Conservation (phyloP, 2,888 invertebrate species). For the Luperina nickerlii region DNA sequence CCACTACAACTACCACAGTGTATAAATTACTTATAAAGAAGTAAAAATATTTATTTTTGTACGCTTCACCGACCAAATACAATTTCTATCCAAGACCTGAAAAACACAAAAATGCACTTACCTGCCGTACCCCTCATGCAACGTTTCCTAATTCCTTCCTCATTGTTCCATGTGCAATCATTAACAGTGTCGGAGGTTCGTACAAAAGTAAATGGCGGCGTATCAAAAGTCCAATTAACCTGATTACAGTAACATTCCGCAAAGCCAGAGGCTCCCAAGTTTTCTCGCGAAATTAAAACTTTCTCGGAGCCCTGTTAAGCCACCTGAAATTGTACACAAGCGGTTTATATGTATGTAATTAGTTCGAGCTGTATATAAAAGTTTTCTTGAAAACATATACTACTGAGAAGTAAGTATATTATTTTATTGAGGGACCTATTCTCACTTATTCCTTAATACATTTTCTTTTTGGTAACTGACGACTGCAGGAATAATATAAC, state of each 20-base stretch:
- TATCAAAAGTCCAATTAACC: constrained; percentile 74
- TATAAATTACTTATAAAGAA: too few species aligned
- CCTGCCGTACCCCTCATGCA: not conserved
- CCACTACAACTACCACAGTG: too few species aligned
- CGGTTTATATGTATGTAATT: constrained; percentile 45
- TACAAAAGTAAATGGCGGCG: constrained; percentile 62
- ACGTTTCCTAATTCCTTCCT: constrained; percentile 1
- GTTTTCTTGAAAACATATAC: constrained; percentile 3
- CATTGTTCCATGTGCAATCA: constrained; percentile 46
- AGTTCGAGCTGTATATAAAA: constrained; percentile 30
- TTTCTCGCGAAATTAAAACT: constrained; percentile 75
- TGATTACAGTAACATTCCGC: constrained; percentile 70
- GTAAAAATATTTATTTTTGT: not conserved
- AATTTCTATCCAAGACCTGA: not conserved
- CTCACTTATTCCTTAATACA: not conserved
- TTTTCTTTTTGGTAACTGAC: not conserved
- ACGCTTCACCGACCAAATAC: not conserved
- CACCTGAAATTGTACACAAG: constrained; percentile 60
- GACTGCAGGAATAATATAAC: not conserved
- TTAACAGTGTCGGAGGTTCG: constrained; percentile 44
- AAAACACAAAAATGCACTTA: constrained; percentile 6
- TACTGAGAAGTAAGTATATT: not conserved
- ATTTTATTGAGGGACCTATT: not conserved
- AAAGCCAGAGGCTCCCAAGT: constrained; percentile 63
- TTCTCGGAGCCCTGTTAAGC: constrained; percentile 49